A percentile compares a stretch with the other conserved stretches of the same genome.
phyloP scores from a whole-genome alignment of 2,888 invertebrate genomes.

The Sepiola atlantica region DNA sequence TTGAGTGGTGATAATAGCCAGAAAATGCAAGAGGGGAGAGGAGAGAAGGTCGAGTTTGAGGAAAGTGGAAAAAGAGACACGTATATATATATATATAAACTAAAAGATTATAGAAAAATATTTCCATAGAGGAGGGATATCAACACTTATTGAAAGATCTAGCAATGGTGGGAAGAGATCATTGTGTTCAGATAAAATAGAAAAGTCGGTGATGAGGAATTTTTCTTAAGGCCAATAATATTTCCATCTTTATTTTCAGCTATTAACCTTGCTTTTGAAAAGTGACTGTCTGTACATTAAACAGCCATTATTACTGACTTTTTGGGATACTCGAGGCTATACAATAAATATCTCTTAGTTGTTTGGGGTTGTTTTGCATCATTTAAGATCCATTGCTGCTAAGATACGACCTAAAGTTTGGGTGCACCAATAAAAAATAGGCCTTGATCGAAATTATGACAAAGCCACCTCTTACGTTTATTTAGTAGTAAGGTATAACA shows the following conservation, averaged over 20 bases:
- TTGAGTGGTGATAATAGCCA: not conserved
- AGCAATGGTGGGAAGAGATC: not conserved
- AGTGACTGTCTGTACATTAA: not conserved
- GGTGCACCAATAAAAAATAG: too few relatives aligned
- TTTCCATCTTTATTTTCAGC: not conserved
- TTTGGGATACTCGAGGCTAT: not conserved
- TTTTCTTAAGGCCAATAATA: slow-evolving; percentile 20
- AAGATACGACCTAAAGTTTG: too few relatives aligned
- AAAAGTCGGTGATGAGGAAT: not conserved
- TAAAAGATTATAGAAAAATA: slow-evolving; percentile 14
- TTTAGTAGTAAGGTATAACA: too few relatives aligned
- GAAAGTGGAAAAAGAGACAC: not conserved
- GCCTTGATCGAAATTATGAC: too few relatives aligned
- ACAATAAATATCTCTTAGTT: not conserved
- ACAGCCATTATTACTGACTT: not conserved
- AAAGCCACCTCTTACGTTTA: too few relatives aligned
- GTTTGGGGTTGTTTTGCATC: not conserved
- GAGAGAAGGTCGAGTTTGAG: not conserved
- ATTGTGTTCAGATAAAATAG: not conserved
- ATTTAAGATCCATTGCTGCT: not conserved
- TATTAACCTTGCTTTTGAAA: slow-evolving; percentile 32
- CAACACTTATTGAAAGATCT: not conserved
- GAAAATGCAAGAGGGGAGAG: not conserved
- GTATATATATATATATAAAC: too few relatives aligned
- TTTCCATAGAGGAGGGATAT: not conserved